phyloP scores from a whole-genome alignment of 2,888 invertebrate species.

The Adela reaumurella region DNA sequence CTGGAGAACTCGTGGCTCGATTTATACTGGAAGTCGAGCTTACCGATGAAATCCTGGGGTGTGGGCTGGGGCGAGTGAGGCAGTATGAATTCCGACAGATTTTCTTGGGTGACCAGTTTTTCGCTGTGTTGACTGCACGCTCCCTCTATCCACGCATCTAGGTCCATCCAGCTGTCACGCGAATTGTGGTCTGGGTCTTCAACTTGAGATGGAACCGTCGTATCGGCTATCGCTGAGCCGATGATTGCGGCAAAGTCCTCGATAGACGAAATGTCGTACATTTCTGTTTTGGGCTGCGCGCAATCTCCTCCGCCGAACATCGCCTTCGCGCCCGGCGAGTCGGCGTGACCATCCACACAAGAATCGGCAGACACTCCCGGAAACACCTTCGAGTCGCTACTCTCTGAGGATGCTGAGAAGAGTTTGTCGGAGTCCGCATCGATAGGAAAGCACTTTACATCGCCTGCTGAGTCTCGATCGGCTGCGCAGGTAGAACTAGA shows the following conservation, averaged over 20 bases:
- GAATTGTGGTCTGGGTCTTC: constrained; percentile 70
- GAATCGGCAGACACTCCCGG: constrained; percentile 40
- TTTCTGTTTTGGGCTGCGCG: constrained; percentile 47
- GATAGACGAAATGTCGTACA: constrained; percentile 71
- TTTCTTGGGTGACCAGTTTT: constrained; percentile 64
- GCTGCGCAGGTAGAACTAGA: constrained; percentile 69
- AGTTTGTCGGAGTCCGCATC: constrained; percentile 46
- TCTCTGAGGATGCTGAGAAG: constrained; percentile 47
- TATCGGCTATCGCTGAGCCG: constrained; percentile 85
- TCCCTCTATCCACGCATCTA: constrained; percentile 83
- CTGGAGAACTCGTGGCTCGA: constrained; percentile 31
- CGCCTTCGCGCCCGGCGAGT: constrained; percentile 38
- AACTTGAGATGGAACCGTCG: constrained; percentile 74
- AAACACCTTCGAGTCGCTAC: constrained; percentile 41
- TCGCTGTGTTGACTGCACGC: constrained; percentile 71
- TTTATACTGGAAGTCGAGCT: constrained; percentile 45
- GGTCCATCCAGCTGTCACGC: constrained; percentile 83
- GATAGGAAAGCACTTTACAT: constrained; percentile 58
- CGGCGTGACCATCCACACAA: constrained; percentile 26
- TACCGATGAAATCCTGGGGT: constrained; percentile 42
- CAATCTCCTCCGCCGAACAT: constrained; percentile 40
- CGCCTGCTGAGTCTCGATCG: constrained; percentile 58
- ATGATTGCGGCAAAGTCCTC: constrained; percentile 85
- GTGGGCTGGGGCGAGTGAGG: constrained; percentile 59
- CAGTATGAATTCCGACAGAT: constrained; percentile 64